Percentiles rank a stretch among this genome's conserved stretches.
Evolutionary conservation across 2,888 invertebrate species (phyloP).

Genomic region (Polyommatus icarus): DNA sequence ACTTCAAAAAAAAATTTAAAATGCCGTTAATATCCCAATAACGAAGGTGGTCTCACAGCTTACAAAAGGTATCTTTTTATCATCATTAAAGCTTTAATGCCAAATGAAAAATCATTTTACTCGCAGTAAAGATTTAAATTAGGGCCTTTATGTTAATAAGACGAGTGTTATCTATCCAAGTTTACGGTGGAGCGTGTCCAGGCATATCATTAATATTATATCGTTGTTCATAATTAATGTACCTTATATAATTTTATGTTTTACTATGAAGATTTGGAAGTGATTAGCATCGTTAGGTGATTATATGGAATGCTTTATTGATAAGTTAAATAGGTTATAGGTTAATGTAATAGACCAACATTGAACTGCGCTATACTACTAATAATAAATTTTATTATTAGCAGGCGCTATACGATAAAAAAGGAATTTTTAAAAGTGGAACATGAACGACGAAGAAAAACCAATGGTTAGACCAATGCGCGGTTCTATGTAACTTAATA

Average conservation of each 20-base stretch:
- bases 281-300: background rate
- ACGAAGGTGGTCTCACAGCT: background rate
- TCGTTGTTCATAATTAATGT: slow-evolving; percentile 22
- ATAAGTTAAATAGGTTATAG: background rate
- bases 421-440: too few species aligned
- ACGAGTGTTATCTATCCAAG: slow-evolving; percentile 38
- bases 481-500: too few species aligned
- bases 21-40: background rate
- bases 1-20: too few species aligned
- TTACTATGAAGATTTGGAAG: background rate
- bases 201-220: slow-evolving; percentile 37
- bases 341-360: background rate
- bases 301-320: background rate
- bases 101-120: slow-evolving; percentile 38
- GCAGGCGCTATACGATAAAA: too few species aligned
- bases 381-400: too few species aligned
- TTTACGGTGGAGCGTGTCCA: slow-evolving; percentile 35
- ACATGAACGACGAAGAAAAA: too few species aligned
- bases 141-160: slow-evolving; percentile 39
- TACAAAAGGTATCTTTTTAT: slow-evolving; percentile 27
- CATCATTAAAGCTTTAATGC: slow-evolving; percentile 32
- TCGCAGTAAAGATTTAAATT: slow-evolving; percentile 38
- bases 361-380: too few species aligned
- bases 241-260: slow-evolving; percentile 19
- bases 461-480: too few species aligned